Evolutionary conservation across 2,113 vertebrate genomes (phyloP), one percentile per base, ranked within the genome.

Genomic region (Phyllopteryx taeniolatus): DNA sequence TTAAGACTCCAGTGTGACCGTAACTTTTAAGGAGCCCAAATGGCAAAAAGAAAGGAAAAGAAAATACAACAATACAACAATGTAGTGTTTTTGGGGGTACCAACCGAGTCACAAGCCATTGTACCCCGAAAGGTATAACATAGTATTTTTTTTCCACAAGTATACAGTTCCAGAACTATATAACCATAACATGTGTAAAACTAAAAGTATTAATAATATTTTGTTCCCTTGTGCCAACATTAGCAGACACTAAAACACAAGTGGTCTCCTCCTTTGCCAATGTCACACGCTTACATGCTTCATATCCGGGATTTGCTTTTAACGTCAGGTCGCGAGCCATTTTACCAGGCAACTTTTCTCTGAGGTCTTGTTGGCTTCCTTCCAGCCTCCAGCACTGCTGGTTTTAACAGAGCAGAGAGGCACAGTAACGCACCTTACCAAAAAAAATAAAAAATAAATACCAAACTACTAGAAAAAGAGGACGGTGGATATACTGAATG

Each of bases 401-500:
- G 77, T 79, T 88, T 89, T 88, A 77, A 85, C 65, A 35, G 72
- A 72, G 51, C 78, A 75, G 57, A 73, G 72, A 83, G 78, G 83
- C 68, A 75, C 65, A 82, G 74, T 85, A 88, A 85, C 76, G 70
- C 67, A 76, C 70, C 71, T 84, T 79, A 80, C 53, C 27, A 27
- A 27, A 27, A 27, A 27, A 27, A 83, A 83, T 79, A 68, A 80
- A 86, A 72, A 77, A 73, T 84, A 87, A 89, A 89, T 86, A 79
- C 76, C 81, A 80, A 87, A 83, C 83, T 78, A 80, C 79, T 83
- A 83, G 83, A 86, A 86, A 83, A 85, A 79, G n/a, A 60, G 47
- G 66, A 64, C 68, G 75, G 64, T 42, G 31, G 31, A 65, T 49
- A 49, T 27, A 67, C 5, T 8, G 8, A 4, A 42, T 63, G 70